phyloP scores from a whole-genome alignment of 2,113 vertebrate species.

The Rhizomys pruinosus region DNA sequence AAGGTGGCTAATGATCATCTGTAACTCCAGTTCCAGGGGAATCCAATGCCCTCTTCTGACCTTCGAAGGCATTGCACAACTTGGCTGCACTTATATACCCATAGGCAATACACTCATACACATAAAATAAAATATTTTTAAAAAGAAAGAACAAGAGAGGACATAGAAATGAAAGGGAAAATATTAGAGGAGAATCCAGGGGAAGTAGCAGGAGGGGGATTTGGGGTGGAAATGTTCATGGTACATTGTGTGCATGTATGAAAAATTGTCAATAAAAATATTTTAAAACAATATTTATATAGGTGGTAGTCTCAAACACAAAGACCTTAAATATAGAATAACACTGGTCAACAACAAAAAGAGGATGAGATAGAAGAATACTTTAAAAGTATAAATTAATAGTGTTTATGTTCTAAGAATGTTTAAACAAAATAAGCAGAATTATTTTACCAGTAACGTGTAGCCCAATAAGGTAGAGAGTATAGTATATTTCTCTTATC shows the following conservation, averaged over 20 bases:
- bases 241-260: background rate
- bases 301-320: background rate
- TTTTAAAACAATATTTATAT: background rate
- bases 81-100: too few species aligned
- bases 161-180: background rate
- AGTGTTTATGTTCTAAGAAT: constrained; percentile 21
- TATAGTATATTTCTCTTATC: background rate
- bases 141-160: background rate
- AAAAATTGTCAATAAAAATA: background rate
- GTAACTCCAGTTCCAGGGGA: too few species aligned
- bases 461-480: background rate
- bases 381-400: background rate
- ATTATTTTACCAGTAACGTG: constrained; percentile 4
- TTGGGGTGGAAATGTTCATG: background rate
- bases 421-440: constrained; percentile 44
- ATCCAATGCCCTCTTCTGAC: too few species aligned
- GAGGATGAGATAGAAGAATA: background rate
- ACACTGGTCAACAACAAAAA: background rate
- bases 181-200: background rate
- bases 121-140: too few species aligned
- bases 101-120: too few species aligned
- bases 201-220: background rate
- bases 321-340: constrained; percentile 3
- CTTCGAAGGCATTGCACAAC: too few species aligned
- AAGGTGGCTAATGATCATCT: too few species aligned